Percentiles rank a stretch among this genome's conserved stretches.
Conservation (phyloP, 2,113 vertebrate species). For the Himantopus leucocephalus region DNA sequence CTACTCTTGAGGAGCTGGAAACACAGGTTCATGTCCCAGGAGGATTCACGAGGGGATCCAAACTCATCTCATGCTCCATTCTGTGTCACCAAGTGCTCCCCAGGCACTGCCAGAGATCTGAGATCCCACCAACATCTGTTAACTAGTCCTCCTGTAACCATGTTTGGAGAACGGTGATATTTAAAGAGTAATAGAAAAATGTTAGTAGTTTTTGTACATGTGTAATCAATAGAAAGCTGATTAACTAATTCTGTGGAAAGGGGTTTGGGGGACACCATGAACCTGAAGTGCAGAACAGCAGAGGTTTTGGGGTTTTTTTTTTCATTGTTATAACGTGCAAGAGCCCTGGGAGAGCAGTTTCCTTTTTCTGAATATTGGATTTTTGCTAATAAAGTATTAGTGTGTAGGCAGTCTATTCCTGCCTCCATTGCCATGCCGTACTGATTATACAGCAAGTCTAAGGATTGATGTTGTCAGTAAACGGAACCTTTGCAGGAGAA, state of each 20-base stretch:
- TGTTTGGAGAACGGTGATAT: rapidly evolving
- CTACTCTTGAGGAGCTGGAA: not conserved
- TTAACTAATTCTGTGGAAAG: not conserved
- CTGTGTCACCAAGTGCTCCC: not conserved
- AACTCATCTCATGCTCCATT: not conserved
- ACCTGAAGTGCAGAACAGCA: not conserved
- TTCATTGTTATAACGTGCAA: not conserved
- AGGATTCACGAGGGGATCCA: not conserved
- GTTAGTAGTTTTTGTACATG: not conserved
- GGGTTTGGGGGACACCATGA: not conserved
- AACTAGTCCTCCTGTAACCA: not conserved
- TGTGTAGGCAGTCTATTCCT: not conserved
- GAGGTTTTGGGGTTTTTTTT: not conserved
- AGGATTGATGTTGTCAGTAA: not conserved
- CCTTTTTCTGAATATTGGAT: not conserved
- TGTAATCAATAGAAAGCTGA: not conserved
- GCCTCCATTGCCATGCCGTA: not conserved
- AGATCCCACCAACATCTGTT: not conserved
- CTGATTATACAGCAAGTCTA: not conserved
- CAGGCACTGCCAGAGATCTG: not conserved
- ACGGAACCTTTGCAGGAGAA: not conserved
- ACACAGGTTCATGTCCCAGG: not conserved
- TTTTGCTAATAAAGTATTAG: not conserved
- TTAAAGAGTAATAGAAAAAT: not conserved
- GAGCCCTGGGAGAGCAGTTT: not conserved